Percentiles rank a stretch among this genome's conserved stretches.
Conservation (phyloP, 2,888 invertebrate genomes). For the Eupithecia vulgata region DNA sequence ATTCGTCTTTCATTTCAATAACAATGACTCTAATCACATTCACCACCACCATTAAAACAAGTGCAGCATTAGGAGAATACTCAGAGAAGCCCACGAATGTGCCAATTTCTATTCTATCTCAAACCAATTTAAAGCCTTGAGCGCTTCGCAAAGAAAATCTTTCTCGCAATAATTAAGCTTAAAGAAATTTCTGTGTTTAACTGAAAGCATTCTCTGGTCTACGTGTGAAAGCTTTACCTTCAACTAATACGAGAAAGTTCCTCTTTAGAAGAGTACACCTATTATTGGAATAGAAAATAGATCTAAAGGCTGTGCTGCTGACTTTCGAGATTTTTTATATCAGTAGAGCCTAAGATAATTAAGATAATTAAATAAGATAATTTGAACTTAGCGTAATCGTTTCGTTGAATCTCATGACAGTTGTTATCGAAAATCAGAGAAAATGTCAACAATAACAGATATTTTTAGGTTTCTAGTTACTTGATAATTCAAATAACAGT, state of each 20-base stretch:
- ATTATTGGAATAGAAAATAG: not conserved
- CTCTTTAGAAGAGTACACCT: not conserved
- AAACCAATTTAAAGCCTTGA: not conserved
- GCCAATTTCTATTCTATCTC: not conserved
- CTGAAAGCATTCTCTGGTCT: slow-evolving; percentile 35
- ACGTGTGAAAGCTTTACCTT: slow-evolving; percentile 23
- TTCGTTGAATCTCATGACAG: no score
- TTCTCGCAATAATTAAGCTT: slow-evolving; percentile 32
- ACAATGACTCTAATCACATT: not conserved
- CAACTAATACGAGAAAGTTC: not conserved
- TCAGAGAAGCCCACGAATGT: not conserved
- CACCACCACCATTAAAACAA: not conserved
- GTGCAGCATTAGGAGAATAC: not conserved
- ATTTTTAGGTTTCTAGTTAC: no score
- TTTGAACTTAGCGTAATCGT: no score
- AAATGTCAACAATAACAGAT: no score
- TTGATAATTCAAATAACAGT: no score
- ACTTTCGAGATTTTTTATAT: no score
- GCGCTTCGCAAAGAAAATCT: slow-evolving; percentile 22
- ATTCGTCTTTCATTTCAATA: no score
- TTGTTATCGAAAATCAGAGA: no score
- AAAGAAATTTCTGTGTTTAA: slow-evolving; percentile 27
- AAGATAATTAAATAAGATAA: no score
- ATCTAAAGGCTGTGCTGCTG: not conserved
- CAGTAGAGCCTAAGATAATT: no score